These are phyloP conservation scores for Molanna angustata DNA, from an alignment of 2,888 invertebrate species.

Conservation along the genomic window DNA sequence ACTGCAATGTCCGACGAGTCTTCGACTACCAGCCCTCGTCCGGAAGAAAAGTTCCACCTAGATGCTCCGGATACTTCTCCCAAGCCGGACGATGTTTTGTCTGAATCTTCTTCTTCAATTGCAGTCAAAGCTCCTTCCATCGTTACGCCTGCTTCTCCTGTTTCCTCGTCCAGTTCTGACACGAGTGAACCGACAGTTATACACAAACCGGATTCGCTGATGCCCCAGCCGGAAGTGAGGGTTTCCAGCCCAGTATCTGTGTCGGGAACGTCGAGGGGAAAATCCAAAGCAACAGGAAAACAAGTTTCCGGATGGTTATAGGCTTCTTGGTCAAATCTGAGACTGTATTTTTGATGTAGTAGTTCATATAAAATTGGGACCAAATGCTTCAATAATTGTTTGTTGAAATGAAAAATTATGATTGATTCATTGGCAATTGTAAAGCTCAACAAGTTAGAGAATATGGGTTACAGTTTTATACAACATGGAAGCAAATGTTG, in stretches of 20 bases:
- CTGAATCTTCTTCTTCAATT: background rate
- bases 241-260: constrained; percentile 43
- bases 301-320: constrained; percentile 73
- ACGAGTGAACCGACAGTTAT: constrained; percentile 18
- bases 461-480: too few species aligned
- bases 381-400: too few species aligned
- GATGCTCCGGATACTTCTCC: background rate
- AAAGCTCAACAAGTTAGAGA: too few species aligned
- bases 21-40: too few species aligned
- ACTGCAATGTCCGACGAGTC: too few species aligned
- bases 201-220: background rate
- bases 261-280: constrained; percentile 57
- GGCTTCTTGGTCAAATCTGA: too few species aligned
- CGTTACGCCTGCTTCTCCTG: constrained; percentile 35
- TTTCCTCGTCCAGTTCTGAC: constrained; percentile 28
- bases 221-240: constrained; percentile 36
- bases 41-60: constrained; percentile 29
- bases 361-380: too few species aligned
- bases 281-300: constrained; percentile 70
- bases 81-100: background rate
- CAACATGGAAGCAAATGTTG: too few species aligned
- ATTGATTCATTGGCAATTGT: too few species aligned
- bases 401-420: too few species aligned
- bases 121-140: background rate
- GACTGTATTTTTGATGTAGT: too few species aligned